Base-by-base conservation (phyloP, 2,113 vertebrate species). In the Onychostoma macrolepis region DNA sequence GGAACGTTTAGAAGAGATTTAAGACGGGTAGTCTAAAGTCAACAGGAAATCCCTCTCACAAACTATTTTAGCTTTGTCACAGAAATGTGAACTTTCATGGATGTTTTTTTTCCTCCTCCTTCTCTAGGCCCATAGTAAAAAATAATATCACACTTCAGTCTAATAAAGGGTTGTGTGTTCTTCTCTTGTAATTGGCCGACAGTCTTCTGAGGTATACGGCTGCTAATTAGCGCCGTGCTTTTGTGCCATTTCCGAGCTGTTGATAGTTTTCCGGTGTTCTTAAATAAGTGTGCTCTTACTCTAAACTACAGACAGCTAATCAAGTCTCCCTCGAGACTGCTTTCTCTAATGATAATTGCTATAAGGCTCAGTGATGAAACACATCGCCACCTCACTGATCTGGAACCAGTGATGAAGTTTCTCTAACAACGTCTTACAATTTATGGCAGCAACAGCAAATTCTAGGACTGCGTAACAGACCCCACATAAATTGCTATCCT, bases 141-240 rank as follows among this genome's bases (percentile, higher is more conserved):
- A 80, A 33, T 30, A 41, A 61, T 19, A 83, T 83, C 63, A 45
- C 63, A 48, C 80, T 83, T 69, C 28, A 24, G 80, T 33, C 24
- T 82, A 21, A 69, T 69, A 84, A 82, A 85, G 43, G 33, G 38
- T 38, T 17, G 72, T 81, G 48, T 30, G 61, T 65, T 61, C 41
- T 81, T 72, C n/a, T 43, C 65, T 80, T 84, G 80, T 88, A 89
- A 87, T 88, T 83, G 74, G 78, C 74, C 4, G 24, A 72, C 48
- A 74, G 65, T 82, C 38, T 38, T 88, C 82, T 45, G 19, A 84
- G 82, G 79, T 85, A 85, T 71, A 80, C 10, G 72, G 19, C 48
- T 7, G 26, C 80, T 83, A 90, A 89, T 89, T 89, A 90, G 81
- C 15, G 0, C 2, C 4, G 3, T 43, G 45, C 30, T 85, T 30